Percentiles rank a stretch among this genome's conserved stretches.
Conservation (phyloP, 2,888 invertebrate genomes). For the Melanostoma scalare region DNA sequence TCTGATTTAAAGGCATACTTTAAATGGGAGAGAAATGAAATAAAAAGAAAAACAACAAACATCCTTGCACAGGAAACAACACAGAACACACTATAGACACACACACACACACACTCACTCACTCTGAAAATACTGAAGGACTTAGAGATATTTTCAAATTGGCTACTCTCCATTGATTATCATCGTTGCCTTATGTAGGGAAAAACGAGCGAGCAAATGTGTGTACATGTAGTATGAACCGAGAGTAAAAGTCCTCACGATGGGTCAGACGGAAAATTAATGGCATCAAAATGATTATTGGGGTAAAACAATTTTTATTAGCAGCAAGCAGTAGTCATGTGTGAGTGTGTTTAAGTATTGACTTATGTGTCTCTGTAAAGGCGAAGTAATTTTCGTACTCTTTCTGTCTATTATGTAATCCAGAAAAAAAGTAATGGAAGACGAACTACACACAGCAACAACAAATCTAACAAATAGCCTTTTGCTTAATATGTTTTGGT, state of each 20-base stretch:
- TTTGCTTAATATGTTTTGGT: conserved; percentile 24
- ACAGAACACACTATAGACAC: conserved; percentile 21
- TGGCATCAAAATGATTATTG: conserved; percentile 59
- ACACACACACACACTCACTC: conserved; percentile 7
- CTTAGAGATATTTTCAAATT: conserved; percentile 52
- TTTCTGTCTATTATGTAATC: conserved; percentile 12
- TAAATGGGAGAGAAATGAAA: not conserved
- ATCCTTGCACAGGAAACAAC: conserved; percentile 24
- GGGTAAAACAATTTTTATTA: conserved; percentile 60
- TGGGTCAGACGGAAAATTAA: conserved; percentile 66
- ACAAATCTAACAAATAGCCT: conserved; percentile 21
- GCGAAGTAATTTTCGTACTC: conserved; percentile 4
- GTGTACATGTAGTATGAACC: conserved; percentile 46
- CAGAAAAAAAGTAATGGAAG: not conserved
- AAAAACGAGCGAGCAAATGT: conserved; percentile 41
- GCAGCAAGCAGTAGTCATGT: conserved; percentile 9
- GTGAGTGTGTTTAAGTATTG: not conserved
- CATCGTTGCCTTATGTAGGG: conserved; percentile 37
- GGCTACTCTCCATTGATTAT: conserved; percentile 60
- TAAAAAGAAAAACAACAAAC: not conserved
- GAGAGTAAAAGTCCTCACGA: conserved; percentile 58
- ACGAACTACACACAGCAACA: not conserved
- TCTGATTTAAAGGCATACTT: conserved; percentile 30
- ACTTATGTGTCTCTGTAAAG: conserved; percentile 20
- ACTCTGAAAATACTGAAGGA: conserved; percentile 19